These are phyloP conservation scores for Drosophila pseudotakahashii DNA, from an alignment of 2,888 invertebrate genomes.

Conservation along the genomic window DNA sequence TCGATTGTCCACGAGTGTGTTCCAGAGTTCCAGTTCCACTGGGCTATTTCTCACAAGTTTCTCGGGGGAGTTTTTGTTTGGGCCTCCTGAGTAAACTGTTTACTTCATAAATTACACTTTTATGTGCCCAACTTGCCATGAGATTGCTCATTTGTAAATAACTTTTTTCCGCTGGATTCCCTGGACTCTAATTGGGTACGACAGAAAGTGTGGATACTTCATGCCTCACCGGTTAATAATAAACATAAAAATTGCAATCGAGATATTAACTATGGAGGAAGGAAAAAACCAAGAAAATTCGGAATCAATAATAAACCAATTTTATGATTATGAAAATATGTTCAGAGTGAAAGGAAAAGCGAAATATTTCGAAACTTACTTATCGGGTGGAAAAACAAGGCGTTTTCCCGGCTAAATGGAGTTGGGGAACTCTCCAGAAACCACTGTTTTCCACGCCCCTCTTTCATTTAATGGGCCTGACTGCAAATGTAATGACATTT, in stretches of 20 bases:
- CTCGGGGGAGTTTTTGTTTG: conserved; percentile 1
- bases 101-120: not conserved
- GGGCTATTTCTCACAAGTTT: conserved; percentile 18
- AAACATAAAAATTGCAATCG: not conserved
- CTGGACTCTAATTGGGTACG: not conserved
- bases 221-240: not conserved
- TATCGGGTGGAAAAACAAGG: too few species aligned
- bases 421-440: not conserved
- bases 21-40: not conserved
- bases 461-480: conserved; percentile 15
- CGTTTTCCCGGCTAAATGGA: not conserved
- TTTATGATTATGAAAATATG: too few species aligned
- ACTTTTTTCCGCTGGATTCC: not conserved
- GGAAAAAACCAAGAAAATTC: too few species aligned
- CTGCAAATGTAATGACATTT: conserved; percentile 68
- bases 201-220: not conserved
- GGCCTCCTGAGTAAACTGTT: not conserved
- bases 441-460: not conserved
- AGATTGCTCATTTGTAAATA: conserved; percentile 1
- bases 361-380: too few species aligned
- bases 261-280: too few species aligned
- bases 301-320: too few species aligned
- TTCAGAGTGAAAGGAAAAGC: too few species aligned
- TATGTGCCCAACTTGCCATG: not conserved
- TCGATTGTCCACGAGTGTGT: conserved; percentile 16